Evolutionary conservation across 2,113 vertebrate species (phyloP).

Genomic region (Choloepus hoffmanni): DNA sequence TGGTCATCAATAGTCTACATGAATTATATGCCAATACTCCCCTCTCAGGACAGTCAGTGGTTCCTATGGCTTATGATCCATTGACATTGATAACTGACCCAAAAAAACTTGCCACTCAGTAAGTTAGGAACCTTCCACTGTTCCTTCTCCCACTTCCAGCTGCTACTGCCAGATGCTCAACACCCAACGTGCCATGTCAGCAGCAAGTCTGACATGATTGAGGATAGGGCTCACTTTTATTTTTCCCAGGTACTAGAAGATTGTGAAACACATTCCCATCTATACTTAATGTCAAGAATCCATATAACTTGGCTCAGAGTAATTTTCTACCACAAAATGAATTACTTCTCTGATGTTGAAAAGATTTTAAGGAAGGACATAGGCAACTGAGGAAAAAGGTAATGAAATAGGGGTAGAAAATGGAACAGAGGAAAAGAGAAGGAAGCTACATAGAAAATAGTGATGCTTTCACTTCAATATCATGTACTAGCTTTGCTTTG

Average conservation of each 20-base stretch:
- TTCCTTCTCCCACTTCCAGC: background rate
- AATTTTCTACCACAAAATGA: too few species aligned
- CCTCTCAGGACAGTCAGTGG: background rate
- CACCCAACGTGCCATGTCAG: accelerated
- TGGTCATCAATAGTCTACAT: background rate
- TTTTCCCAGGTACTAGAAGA: background rate
- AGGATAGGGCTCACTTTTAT: accelerated
- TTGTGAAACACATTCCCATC: too few species aligned
- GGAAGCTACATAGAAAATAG: background rate
- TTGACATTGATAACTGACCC: background rate
- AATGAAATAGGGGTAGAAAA: background rate
- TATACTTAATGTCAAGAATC: background rate
- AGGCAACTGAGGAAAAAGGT: background rate
- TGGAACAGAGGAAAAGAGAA: background rate
- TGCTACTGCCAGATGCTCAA: background rate
- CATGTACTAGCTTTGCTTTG: background rate
- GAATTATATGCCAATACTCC: background rate
- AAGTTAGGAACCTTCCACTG: accelerated
- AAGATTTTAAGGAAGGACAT: background rate
- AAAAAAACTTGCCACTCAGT: background rate
- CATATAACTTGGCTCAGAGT: too few species aligned
- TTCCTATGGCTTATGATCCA: background rate
- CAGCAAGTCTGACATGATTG: background rate
- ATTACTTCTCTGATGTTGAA: background rate
- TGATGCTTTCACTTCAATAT: background rate